phyloP scores from a whole-genome alignment of 2,797 vertebrate genomes.

The Monodelphis domestica region DNA sequence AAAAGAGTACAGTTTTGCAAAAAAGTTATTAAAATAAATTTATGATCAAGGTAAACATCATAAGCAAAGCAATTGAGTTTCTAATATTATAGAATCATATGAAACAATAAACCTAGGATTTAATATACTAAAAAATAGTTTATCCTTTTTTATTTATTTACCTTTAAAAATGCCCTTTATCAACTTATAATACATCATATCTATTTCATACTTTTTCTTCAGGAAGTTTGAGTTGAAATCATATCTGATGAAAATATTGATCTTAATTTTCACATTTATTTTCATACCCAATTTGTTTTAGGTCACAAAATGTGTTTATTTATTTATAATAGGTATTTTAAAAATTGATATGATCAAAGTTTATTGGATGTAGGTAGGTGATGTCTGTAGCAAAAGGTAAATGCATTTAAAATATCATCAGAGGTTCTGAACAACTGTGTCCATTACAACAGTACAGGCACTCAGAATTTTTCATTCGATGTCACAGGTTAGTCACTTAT shows the following conservation, averaged over 20 bases:
- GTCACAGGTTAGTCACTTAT: constrained; percentile 37
- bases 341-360: constrained; percentile 34
- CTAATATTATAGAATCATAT: not conserved
- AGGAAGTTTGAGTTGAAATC: constrained; percentile 5
- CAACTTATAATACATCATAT: not conserved
- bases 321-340: not conserved
- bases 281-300: constrained; percentile 21
- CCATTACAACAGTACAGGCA: not conserved
- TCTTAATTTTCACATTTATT: constrained; percentile 46
- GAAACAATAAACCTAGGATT: not conserved
- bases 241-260: constrained; percentile 46
- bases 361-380: constrained; percentile 32
- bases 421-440: not conserved
- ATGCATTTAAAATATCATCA: constrained; percentile 44
- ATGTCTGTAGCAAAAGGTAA: constrained; percentile 23
- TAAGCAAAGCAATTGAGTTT: not conserved
- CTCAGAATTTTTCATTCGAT: not conserved
- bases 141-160: too few relatives aligned
- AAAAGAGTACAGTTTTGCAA: not conserved
- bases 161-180: not conserved
- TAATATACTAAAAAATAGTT: not conserved
- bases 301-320: not conserved
- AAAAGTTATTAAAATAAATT: not conserved
- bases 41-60: not conserved
- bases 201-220: not conserved